Evolutionary conservation across 2,797 vertebrate genomes (phyloP).

Genomic region (Chelonia mydas): DNA sequence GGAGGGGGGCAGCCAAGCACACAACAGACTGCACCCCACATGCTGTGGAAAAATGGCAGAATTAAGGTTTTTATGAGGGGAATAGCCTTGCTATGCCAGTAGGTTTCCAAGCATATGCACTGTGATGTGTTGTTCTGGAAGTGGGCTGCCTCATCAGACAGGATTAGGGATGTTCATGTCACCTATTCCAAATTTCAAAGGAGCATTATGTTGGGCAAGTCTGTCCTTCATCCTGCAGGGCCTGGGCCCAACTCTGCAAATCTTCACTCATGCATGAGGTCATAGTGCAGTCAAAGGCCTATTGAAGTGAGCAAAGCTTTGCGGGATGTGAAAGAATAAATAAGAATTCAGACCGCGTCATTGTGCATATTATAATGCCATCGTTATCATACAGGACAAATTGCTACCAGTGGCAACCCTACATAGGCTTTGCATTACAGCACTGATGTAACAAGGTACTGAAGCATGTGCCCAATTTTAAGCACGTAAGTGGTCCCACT

Average conservation of each 20-base stretch:
- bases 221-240: neutral
- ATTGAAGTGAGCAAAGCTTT: neutral
- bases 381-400: neutral
- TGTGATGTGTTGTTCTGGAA: neutral
- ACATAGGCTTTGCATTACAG: neutral
- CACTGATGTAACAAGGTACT: neutral
- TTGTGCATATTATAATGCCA: neutral
- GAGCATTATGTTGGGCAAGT: neutral
- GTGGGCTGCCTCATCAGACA: neutral
- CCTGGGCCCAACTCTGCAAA: neutral
- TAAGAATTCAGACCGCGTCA: neutral
- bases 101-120: neutral
- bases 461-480: neutral
- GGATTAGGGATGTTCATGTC: neutral
- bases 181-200: neutral
- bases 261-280: neutral
- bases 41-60: neutral
- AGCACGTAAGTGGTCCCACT: accelerated
- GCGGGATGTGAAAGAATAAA: neutral
- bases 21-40: neutral
- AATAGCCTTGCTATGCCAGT: neutral
- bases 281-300: neutral
- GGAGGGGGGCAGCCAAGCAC: neutral
- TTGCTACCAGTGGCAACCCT: neutral
- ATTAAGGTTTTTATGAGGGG: neutral